These are phyloP conservation scores for Galaxea fascicularis DNA, from an alignment of 92 coral and sea anemone genomes.

Conservation along the genomic window DNA sequence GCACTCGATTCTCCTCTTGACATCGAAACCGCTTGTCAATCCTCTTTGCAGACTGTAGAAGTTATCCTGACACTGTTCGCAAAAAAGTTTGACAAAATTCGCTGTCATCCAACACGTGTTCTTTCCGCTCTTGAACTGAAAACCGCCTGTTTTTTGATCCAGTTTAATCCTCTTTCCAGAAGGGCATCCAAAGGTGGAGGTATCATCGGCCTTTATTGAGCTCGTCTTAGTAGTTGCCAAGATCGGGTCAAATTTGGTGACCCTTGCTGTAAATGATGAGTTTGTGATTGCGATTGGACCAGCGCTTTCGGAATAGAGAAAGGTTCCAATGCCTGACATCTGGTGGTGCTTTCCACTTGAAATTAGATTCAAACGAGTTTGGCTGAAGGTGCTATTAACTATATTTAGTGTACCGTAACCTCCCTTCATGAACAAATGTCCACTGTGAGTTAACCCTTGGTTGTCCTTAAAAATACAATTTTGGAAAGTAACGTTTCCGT, in stretches of 20 bases:
- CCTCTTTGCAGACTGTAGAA: slow-evolving; percentile 64
- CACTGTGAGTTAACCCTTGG: slow-evolving; percentile 26
- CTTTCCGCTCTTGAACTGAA: neutral
- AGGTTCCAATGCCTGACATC: slow-evolving; percentile 8
- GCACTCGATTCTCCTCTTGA: neutral
- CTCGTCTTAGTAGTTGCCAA: slow-evolving; percentile 41
- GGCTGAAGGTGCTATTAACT: slow-evolving; percentile 36
- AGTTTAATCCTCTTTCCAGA: neutral
- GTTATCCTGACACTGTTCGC: slow-evolving; percentile 43
- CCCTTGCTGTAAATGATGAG: slow-evolving; percentile 37
- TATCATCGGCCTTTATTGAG: slow-evolving; percentile 23
- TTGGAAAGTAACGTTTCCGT: slow-evolving; percentile 29
- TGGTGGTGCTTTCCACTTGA: neutral
- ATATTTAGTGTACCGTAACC: slow-evolving; percentile 48
- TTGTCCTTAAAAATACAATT: slow-evolving; percentile 54
- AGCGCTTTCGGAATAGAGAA: slow-evolving; percentile 54
- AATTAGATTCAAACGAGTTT: neutral
- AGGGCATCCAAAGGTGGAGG: slow-evolving; percentile 34
- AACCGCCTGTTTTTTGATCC: slow-evolving; percentile 6
- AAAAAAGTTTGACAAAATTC: slow-evolving; percentile 31
- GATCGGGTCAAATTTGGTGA: slow-evolving; percentile 17
- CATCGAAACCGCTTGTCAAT: neutral
- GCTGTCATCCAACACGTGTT: slow-evolving; percentile 23
- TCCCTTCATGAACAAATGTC: slow-evolving; percentile 30
- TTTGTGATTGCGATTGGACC: slow-evolving; percentile 31